Percentiles rank a stretch among this genome's conserved stretches.
Evolutionary conservation across 2,797 vertebrate genomes (phyloP).

Genomic region (Leptodactylus fallax): DNA sequence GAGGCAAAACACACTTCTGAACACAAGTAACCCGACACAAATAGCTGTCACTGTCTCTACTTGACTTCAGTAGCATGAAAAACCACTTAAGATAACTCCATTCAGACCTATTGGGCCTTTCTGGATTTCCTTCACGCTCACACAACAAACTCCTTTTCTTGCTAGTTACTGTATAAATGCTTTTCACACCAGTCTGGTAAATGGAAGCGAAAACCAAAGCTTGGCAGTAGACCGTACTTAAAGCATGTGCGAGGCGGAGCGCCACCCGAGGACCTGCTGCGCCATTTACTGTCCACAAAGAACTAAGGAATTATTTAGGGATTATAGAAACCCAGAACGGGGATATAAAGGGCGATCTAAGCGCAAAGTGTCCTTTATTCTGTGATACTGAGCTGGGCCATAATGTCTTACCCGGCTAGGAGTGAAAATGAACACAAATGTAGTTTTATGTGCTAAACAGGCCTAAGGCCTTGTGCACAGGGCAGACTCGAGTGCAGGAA

Average conservation of each 20-base stretch:
- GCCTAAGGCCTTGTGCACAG: not conserved
- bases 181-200: not conserved
- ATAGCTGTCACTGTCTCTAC: slow-evolving; percentile 14
- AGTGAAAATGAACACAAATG: too few relatives aligned
- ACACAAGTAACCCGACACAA: slow-evolving; percentile 32
- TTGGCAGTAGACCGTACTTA: not conserved
- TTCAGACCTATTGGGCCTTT: not conserved
- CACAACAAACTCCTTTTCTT: slow-evolving; percentile 2
- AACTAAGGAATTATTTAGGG: not conserved
- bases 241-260: not conserved
- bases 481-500: not conserved
- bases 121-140: not conserved
- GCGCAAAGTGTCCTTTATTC: too few relatives aligned
- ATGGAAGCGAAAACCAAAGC: not conserved
- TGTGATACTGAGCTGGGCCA: too few relatives aligned
- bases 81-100: slow-evolving; percentile 44
- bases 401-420: too few relatives aligned
- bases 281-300: not conserved
- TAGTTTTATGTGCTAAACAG: too few relatives aligned
- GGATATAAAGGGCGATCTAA: not conserved
- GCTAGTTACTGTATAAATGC: not conserved
- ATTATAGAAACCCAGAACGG: not conserved
- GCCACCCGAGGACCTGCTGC: not conserved
- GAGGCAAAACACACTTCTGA: slow-evolving; percentile 29
- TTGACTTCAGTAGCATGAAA: slow-evolving; percentile 42